Evolutionary conservation across 35 echinoderm and acorn worm genomes (phyloP).

Genomic region (Stichopus chloronotus): DNA sequence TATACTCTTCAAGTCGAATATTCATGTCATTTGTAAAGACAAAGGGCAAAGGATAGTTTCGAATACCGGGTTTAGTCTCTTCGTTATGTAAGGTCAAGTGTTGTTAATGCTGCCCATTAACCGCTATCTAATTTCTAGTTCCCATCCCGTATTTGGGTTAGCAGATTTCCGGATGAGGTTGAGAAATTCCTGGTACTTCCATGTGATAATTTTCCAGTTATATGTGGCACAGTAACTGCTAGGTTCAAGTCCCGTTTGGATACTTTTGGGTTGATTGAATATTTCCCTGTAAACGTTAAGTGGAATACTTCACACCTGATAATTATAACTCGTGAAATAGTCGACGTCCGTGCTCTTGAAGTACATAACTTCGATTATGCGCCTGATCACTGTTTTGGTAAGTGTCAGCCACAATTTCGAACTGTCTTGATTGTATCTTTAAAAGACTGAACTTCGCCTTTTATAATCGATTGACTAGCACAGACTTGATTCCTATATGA

Average conservation of each 20-base stretch:
- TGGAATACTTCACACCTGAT: conserved; percentile 14
- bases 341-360: conserved; percentile 17
- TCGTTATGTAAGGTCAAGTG: conserved; percentile 1
- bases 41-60: conserved; percentile 43
- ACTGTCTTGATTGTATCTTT: background rate
- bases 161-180: conserved; percentile 37
- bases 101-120: conserved; percentile 26
- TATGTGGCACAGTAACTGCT: background rate
- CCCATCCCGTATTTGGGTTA: conserved; percentile 13
- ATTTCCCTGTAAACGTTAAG: background rate
- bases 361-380: conserved; percentile 32
- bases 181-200: conserved; percentile 18
- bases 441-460: background rate
- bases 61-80: conserved; percentile 38
- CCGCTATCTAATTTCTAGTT: background rate
- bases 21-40: background rate
- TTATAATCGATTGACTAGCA: too few relatives aligned
- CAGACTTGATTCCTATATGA: too few relatives aligned
- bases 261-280: background rate
- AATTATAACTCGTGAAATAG: background rate
- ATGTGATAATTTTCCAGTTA: conserved; percentile 7
- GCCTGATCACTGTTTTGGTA: background rate
- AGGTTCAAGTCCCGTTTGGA: background rate
- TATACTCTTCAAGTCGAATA: conserved; percentile 25
- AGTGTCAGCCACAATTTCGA: too few relatives aligned